Evolutionary conservation across 2,113 vertebrate genomes (phyloP), one percentile per base, ranked within the genome.

Genomic region (Acanthisitta chloris): DNA sequence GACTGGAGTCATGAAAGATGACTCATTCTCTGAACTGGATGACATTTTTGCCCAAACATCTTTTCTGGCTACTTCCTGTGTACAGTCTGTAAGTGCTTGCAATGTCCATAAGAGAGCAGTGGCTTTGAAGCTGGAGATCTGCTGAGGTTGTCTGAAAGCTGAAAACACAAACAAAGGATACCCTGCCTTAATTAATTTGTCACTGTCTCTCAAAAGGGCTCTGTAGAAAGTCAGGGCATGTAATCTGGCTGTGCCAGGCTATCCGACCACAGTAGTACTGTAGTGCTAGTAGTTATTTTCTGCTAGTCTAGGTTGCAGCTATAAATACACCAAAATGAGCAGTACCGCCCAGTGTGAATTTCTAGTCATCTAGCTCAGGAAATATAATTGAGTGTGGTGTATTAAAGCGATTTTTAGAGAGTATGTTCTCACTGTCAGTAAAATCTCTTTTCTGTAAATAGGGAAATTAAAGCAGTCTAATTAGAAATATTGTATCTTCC

Each of bases 21-120:
- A 96, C 52, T 97, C 91, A 96, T 69, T 80, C 21, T 17, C 52
- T 90, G 91, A 95, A 79, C 86, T 94, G 83, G 51, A 86, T 86
- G 84, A 95, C 81, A 80, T 78, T 88, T 95, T 79, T 96, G 72
- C 52, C 45, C 74, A 91, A 81, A 95, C 80, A 66, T 92, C 59
- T 72, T 55, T 88, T 93, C 71, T 94, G 88, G 26, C 92, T 96
- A 69, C 51, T 88, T 93, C 83, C 87, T 82, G 51, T 82, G 48
- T 92, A 54, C 74, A 40, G 72, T 80, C 90, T 81, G n/a, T 72
- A 81, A 94, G 87, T 94, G 61, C 57, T 93, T 83, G 80, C 79
- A 76, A 26, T 85, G 64, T 84, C 65, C 12, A 0, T 76, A 91
- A 65, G 88, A 76, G 55, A 94, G 34, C 43, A 81, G 52, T 66